Percentiles rank a stretch among this genome's conserved stretches.
phyloP scores from a whole-genome alignment of 2,113 vertebrate genomes.

The Xenotilapia longispinis region DNA sequence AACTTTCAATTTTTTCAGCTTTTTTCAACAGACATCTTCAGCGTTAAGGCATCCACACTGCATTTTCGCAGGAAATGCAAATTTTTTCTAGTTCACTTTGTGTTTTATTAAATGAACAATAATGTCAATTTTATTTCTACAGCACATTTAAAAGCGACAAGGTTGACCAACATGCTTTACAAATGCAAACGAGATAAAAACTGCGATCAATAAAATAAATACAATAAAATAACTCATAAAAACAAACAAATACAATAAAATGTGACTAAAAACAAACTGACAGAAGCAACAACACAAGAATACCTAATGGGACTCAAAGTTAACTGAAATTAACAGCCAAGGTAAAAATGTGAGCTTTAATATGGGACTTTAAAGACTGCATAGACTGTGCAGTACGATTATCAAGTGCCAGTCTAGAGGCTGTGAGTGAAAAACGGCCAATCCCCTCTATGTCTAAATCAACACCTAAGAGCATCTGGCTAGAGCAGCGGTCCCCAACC shows the following conservation, averaged over 20 bases:
- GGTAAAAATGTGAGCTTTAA: background rate
- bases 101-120: background rate
- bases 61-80: too few relatives aligned
- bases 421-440: background rate
- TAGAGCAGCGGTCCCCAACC: background rate
- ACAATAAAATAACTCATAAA: background rate
- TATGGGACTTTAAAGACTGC: background rate
- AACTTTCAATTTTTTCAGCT: too few relatives aligned
- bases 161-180: background rate
- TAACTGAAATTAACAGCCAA: background rate
- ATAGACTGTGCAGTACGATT: background rate
- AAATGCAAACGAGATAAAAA: background rate
- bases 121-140: background rate
- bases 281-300: background rate
- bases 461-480: background rate
- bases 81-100: too few relatives aligned
- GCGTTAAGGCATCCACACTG: too few relatives aligned
- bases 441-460: background rate
- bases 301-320: background rate
- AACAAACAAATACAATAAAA: background rate
- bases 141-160: background rate
- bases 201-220: background rate
- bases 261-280: background rate
- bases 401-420: background rate
- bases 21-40: too few relatives aligned